These are phyloP conservation scores for Andricus curvator DNA, from an alignment of 2,888 invertebrate genomes.

Conservation along the genomic window DNA sequence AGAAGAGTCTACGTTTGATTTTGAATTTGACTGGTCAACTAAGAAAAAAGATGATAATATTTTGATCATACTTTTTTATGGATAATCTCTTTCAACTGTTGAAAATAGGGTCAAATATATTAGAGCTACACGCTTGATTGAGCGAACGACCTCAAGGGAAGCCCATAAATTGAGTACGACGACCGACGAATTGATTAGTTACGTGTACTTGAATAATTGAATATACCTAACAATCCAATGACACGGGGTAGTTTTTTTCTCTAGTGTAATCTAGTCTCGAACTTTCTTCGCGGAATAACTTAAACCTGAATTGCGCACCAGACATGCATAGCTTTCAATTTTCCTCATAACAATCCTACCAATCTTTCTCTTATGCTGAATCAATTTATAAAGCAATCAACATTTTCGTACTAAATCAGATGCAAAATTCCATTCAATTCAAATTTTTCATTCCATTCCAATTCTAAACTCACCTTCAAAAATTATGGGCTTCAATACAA, in stretches of 20 bases:
- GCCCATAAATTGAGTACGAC: slow-evolving; percentile 6
- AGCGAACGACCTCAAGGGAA: slow-evolving; percentile 30
- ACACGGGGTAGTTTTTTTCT: slow-evolving; percentile 12
- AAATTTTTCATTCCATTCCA: neutral
- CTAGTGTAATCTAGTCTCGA: neutral
- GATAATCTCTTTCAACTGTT: neutral
- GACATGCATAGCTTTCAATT: slow-evolving; percentile 18
- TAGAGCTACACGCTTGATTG: neutral
- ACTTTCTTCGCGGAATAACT: slow-evolving; percentile 16
- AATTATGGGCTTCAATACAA: neutral
- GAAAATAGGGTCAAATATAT: neutral
- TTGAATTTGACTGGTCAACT: neutral
- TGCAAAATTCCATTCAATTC: neutral
- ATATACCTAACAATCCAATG: neutral
- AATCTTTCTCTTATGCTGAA: neutral
- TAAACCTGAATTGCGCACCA: slow-evolving; percentile 11
- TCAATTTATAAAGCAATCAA: neutral
- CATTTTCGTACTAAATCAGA: neutral
- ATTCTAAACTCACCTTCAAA: neutral
- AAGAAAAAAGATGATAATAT: neutral
- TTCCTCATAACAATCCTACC: slow-evolving; percentile 12
- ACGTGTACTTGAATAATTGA: neutral
- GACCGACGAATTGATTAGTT: slow-evolving; percentile 4
- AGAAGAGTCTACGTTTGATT: neutral
- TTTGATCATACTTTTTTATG: neutral